These are phyloP conservation scores for Holotrichia oblita DNA, from an alignment of 1,140 invertebrate genomes.

Conservation along the genomic window DNA sequence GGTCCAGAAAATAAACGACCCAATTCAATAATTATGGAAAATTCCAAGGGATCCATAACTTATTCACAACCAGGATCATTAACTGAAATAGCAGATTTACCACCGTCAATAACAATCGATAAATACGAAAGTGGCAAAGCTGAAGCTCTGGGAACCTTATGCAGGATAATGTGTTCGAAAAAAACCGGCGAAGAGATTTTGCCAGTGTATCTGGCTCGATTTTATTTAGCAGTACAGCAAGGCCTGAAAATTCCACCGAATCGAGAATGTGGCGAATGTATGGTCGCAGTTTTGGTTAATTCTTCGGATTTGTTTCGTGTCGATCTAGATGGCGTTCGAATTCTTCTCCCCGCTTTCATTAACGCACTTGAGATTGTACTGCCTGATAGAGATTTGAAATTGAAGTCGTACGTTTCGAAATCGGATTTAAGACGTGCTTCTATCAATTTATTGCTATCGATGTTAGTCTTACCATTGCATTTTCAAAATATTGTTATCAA, in stretches of 20 bases:
- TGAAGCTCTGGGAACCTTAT: conserved; percentile 94
- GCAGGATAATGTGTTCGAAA: conserved; percentile 95
- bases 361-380: conserved; percentile 83
- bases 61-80: conserved; percentile 65
- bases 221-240: conserved; percentile 87
- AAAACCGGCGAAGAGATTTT: conserved; percentile 95
- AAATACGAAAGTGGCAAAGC: conserved; percentile 87
- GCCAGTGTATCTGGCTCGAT: conserved; percentile 92
- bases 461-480: conserved; percentile 90
- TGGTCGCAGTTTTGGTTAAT: conserved; percentile 83
- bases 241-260: conserved; percentile 76
- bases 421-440: conserved; percentile 88
- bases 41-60: conserved; percentile 56
- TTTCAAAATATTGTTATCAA: conserved; percentile 85
- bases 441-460: conserved; percentile 88
- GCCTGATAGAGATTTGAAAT: conserved; percentile 75
- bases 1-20: conserved; percentile 55
- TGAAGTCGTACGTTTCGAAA: conserved; percentile 71
- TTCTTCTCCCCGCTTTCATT: conserved; percentile 89
- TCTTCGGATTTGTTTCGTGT: conserved; percentile 84
- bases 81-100: conserved; percentile 63
- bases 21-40: conserved; percentile 58
- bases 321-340: conserved; percentile 92
- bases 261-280: conserved; percentile 75
- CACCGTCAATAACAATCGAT: conserved; percentile 68